Conservation (phyloP, 1,140 invertebrate species). For the Drosophila oshimai region DNA sequence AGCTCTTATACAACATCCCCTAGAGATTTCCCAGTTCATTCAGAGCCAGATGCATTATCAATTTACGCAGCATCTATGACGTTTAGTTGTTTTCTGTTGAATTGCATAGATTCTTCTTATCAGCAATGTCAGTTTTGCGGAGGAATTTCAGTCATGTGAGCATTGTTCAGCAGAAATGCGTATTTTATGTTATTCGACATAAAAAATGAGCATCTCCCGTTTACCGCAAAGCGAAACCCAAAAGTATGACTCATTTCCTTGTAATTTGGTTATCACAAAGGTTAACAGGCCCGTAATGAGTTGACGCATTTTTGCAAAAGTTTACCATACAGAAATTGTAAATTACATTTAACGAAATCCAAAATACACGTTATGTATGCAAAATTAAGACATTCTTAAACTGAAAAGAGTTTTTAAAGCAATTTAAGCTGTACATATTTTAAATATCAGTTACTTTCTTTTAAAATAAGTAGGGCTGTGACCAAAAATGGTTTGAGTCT, state of each 20-base stretch:
- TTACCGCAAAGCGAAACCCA: background rate
- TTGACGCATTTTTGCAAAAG: slow-evolving; percentile 6
- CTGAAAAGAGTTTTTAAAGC: too few relatives aligned
- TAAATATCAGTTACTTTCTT: background rate
- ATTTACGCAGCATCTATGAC: slow-evolving; percentile 21
- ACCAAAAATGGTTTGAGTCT: background rate
- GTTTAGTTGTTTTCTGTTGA: background rate
- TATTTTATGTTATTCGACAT: background rate
- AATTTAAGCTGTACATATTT: too few relatives aligned
- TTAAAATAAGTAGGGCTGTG: background rate
- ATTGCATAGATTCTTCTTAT: background rate
- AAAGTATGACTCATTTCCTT: slow-evolving; percentile 1
- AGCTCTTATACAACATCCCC: background rate
- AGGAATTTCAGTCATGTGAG: background rate
- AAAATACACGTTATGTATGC: too few relatives aligned
- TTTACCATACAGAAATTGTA: too few relatives aligned
- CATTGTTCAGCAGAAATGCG: slow-evolving; percentile 21
- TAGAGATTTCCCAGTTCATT: background rate
- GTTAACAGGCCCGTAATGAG: background rate
- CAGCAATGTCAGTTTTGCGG: background rate
- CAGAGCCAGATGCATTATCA: background rate
- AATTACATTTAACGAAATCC: too few relatives aligned
- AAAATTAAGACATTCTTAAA: too few relatives aligned
- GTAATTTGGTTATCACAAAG: background rate
- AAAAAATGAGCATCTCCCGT: background rate